Conservation (phyloP, 2,888 invertebrate species). For the Nomada ferruginata region DNA sequence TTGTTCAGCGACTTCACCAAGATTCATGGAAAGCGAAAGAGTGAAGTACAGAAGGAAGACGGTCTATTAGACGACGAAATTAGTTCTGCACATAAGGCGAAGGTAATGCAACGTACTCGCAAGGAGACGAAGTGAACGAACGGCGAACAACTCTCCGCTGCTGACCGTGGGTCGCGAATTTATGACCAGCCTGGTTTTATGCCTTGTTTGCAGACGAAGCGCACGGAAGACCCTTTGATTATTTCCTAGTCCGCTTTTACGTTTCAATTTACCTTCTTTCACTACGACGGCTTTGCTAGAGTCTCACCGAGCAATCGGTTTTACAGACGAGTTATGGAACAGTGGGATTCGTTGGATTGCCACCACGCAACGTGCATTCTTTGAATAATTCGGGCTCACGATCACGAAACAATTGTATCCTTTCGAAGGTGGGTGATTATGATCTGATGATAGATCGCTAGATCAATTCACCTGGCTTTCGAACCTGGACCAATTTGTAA, state of each 20-base stretch:
- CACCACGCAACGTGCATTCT: background rate
- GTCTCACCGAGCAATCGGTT: conserved; percentile 25
- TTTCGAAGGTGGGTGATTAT: too few relatives aligned
- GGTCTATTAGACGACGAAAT: conserved; percentile 68
- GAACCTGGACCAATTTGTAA: too few relatives aligned
- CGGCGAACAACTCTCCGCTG: conserved; percentile 9
- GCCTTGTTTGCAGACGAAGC: conserved; percentile 68
- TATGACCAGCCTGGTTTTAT: conserved; percentile 69
- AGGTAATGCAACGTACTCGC: conserved; percentile 40
- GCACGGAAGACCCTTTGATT: conserved; percentile 65
- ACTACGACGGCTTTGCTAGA: background rate
- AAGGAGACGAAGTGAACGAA: conserved; percentile 38
- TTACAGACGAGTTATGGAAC: background rate
- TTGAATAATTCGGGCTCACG: background rate
- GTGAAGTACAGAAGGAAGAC: background rate
- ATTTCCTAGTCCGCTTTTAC: conserved; percentile 71
- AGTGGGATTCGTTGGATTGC: background rate
- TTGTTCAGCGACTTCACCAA: conserved; percentile 1
- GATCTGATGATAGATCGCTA: too few relatives aligned
- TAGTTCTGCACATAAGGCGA: conserved; percentile 68
- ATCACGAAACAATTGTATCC: too few relatives aligned
- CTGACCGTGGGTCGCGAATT: conserved; percentile 67
- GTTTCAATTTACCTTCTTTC: conserved; percentile 73
- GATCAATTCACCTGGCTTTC: too few relatives aligned
- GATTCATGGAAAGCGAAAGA: background rate